Evolutionary conservation across 2,113 vertebrate genomes (phyloP).

Genomic region (Enhydra lutris): DNA sequence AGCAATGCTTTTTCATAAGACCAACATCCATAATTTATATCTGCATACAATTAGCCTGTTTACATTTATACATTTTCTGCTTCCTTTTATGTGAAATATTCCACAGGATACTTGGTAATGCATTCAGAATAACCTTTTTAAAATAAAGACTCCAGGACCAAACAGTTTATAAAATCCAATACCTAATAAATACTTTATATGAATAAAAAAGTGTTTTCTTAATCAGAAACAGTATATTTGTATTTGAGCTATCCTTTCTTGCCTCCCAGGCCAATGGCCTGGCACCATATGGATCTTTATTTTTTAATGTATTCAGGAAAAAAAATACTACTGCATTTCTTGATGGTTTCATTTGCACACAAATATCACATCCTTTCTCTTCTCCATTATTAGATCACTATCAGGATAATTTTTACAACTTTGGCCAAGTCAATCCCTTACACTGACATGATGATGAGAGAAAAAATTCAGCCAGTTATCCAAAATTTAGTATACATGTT

Average conservation of each 20-base stretch:
- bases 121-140: constrained; percentile 82
- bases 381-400: neutral
- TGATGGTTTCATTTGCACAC: neutral
- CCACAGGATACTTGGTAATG: constrained; percentile 83
- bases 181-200: constrained; percentile 87
- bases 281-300: neutral
- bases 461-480: neutral
- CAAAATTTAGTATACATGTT: neutral
- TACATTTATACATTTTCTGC: constrained; percentile 86
- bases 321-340: neutral
- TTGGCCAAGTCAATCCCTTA: neutral
- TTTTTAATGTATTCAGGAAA: constrained; percentile 18
- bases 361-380: constrained; percentile 36
- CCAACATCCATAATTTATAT: constrained; percentile 90
- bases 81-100: constrained; percentile 87
- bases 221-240: constrained; percentile 77
- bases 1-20: constrained; percentile 86
- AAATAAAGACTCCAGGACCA: constrained; percentile 79
- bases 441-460: neutral
- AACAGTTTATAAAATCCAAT: constrained; percentile 86
- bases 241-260: constrained; percentile 64
- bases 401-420: constrained; percentile 19
- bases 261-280: constrained; percentile 35
- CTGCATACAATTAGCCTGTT: constrained; percentile 91
- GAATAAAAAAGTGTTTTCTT: constrained; percentile 79